These are phyloP conservation scores for Dendrocincla tyrannina DNA, from an alignment of 2,797 vertebrate species.

Conservation along the genomic window DNA sequence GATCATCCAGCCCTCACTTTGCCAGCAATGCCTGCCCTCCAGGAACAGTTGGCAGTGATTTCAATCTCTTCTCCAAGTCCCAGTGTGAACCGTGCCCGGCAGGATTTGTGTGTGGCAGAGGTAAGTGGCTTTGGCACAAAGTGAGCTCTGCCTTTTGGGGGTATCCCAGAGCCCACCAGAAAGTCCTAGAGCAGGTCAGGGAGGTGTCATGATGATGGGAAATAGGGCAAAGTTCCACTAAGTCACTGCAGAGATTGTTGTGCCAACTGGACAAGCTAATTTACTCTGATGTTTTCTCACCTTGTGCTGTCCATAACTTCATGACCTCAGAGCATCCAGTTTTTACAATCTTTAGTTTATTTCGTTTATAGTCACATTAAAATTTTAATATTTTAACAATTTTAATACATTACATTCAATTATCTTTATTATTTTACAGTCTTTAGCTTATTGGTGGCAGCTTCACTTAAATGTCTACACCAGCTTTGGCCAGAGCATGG, in stretches of 20 bases:
- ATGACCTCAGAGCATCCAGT: background rate
- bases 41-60: conserved; percentile 81
- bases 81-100: conserved; percentile 86
- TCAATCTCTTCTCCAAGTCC: conserved; percentile 82
- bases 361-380: background rate
- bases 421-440: background rate
- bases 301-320: background rate
- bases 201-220: fast-evolving
- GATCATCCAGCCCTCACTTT: conserved; percentile 82
- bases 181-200: background rate
- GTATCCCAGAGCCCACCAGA: background rate
- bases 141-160: background rate
- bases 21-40: conserved; percentile 81
- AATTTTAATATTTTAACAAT: background rate
- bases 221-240: background rate
- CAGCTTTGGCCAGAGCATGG: background rate
- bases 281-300: background rate
- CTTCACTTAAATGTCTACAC: background rate
- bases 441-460: background rate
- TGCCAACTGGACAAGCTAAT: background rate
- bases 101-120: conserved; percentile 82
- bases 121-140: conserved; percentile 47
- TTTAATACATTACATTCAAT: background rate
- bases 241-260: background rate
- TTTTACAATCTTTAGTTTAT: background rate